These are phyloP conservation scores for Delichon dasypus DNA, from an alignment of 2,797 vertebrate genomes.

Conservation along the genomic window DNA sequence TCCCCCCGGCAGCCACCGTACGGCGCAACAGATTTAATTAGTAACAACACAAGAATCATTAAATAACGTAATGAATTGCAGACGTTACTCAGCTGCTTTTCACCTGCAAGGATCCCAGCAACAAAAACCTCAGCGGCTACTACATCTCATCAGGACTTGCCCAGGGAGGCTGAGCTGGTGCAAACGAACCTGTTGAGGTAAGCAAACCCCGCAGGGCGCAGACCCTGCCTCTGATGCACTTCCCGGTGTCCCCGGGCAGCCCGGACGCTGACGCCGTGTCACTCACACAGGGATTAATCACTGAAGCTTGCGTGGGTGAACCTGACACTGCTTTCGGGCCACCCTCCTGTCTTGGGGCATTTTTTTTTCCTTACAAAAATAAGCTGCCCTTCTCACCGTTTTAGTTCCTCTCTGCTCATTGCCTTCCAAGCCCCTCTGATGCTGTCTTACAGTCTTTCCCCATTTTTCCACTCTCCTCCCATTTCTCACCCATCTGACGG, in stretches of 20 bases:
- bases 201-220: rapidly evolving
- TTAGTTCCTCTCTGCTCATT: not conserved
- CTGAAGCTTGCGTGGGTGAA: not conserved
- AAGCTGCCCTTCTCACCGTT: not conserved
- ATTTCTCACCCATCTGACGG: not conserved
- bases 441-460: not conserved
- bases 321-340: not conserved
- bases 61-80: not conserved
- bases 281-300: not conserved
- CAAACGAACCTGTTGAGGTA: rapidly evolving
- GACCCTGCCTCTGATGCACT: not conserved
- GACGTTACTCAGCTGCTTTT: not conserved
- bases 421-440: not conserved
- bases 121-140: not conserved
- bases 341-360: not conserved
- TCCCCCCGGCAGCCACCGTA: not conserved
- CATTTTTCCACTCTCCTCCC: not conserved
- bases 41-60: not conserved
- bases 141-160: rapidly evolving
- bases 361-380: not conserved
- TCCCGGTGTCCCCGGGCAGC: not conserved
- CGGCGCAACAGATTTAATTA: not conserved
- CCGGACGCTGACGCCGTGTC: rapidly evolving
- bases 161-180: not conserved
- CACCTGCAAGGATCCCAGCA: not conserved